Evolutionary conservation across 2,113 vertebrate species (phyloP), one percentile per base, ranked within the genome.

Genomic region (Petrocephalus zakoni): DNA sequence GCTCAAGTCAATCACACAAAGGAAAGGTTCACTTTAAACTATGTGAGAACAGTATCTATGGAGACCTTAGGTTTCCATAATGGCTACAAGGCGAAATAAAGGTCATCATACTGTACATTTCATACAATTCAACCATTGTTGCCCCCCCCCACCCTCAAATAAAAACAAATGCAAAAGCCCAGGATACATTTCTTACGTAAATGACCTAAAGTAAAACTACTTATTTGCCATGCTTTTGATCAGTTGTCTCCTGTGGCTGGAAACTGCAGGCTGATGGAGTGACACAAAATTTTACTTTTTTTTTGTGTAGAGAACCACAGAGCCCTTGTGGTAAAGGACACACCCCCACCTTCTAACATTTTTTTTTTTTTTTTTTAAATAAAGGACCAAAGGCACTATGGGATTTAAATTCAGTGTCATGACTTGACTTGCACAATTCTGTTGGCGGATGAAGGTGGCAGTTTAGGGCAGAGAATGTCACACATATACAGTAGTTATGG

Each of bases 201-300:
- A 46, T 47, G 52, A 68, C 84, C 52, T 87, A 56, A 78, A 89
- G 61, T 47, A 56, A 68, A 86, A 55, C 19, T 46, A 87, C 46
- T 55, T 85, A 51, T 78, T 19, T 86, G 61, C 25, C 0, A 9
- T 75, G 64, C 9, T 64, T 68, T 61, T 49, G 46, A 72, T 93
- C 93, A 92, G 93, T 93, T 93, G 92, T 91, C 68, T 89, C 89
- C 64, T 87, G 15, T 29, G 1, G 1, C 68, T 91, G 93, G 90
- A 92, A 91, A 91, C 88, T 90, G 56, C 53, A 88, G 72, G 87
- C 83, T 68, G 90, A 51, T 68, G 68, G 81, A 72, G 29, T 42
- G 72, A 19, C 34, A 64, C 4, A 64, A 42, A 29, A 49, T 7
- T 49, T 49, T 49, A 4, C 6, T 49, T 49, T 49, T 49, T 49